Base-by-base conservation (phyloP, 2,888 invertebrate species). In the Gymnoscelis rufifasciata region DNA sequence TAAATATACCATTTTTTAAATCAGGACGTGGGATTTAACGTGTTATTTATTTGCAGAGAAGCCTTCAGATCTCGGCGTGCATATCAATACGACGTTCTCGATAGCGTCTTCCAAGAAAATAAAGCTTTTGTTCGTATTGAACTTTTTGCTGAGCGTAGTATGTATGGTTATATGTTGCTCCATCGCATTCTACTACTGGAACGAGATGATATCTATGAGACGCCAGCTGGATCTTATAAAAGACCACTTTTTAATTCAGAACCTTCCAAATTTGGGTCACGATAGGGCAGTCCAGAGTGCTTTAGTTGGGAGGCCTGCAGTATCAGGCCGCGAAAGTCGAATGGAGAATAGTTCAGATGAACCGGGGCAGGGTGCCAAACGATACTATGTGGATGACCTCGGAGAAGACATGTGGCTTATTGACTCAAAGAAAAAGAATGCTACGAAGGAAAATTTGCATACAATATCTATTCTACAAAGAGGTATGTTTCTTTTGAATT, bases 31-130 rank as follows among this genome's bases (percentile, higher is more conserved):
- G 57, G 15, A 27, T 27, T 43, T 43, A 57, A 54, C 58, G 59
- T 61, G 56, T 54, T 57, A 45, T 58, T 64, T 46, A 46, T 52
- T 58, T 80, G 43, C 74, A 86, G 86, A 80, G 50, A 83, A 81
- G 52, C 77, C 80, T 15, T 67, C 83, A 24, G 86, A 87, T 60
- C 79, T 86, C 62, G 87, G 84, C 57, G 78, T 87, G 41, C 86
- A 87, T 59, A 83, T 87, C 60, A 86, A 87, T 60, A 86, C 87
- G 26, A 87, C 86, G 43, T 75, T 84, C 59, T 79, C 84, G 43
- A 78, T 86, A 68, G 84, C 83, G 78, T 84, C 87, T 79, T 84
- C 84, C 69, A 86, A 83, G 82, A 87, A 86, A 81, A 78, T 87
- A 59, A 83, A 75, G 69, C 70, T 84, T 54, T 68, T 87, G 63